Base-by-base conservation (phyloP, 2,888 invertebrate genomes). In the Lasioglossum oenotherae region DNA sequence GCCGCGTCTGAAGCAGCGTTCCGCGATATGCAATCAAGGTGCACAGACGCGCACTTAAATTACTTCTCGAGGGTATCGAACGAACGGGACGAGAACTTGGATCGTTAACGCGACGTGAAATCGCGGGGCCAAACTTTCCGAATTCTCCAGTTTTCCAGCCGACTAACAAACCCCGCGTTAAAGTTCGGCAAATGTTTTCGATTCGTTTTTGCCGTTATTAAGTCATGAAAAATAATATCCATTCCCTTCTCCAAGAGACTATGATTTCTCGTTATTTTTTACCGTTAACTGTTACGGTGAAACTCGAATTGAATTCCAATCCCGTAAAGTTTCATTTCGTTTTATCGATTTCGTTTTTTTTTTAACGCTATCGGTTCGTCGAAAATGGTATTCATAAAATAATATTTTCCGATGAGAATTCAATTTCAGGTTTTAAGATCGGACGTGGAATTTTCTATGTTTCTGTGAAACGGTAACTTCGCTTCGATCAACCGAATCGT, bases 21-120 rank as follows among this genome's bases (percentile, higher is more conserved):
- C 75, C 78, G 60, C 67, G 67, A 74, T 67, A 74, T 82, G 84
- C 82, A 88, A 88, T 86, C 74, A 81, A 69, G 73, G 82, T 53
- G 78, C 78, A 74, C 53, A 67, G 83, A 69, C 74, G 38, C 46
- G 74, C 81, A 79, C 76, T 88, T 88, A 84, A 88, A 88, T 88
- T 88, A 88, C 88, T 84, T 44, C 69, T 67, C n/a, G 78, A 49
- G 81, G 78, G 83, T 88, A 84, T 83, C 81, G 74, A 78, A 75
- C 80, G 80, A 35, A 35, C 74, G 71, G 80, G 80, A 80, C 78
- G 77, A 72, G 81, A 89, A 89, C 85, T 89, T 89, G 89, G 82
- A 85, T 89, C 89, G 89, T 89, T 87, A 89, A 83, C 82, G 78
- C 64, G 49, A 23, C 67, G 57, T 67, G 77, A 60, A 87, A 82